Evolutionary conservation across 2,888 invertebrate genomes (phyloP), one percentile per base, ranked within the genome.

Genomic region (Bombyx huttoni): DNA sequence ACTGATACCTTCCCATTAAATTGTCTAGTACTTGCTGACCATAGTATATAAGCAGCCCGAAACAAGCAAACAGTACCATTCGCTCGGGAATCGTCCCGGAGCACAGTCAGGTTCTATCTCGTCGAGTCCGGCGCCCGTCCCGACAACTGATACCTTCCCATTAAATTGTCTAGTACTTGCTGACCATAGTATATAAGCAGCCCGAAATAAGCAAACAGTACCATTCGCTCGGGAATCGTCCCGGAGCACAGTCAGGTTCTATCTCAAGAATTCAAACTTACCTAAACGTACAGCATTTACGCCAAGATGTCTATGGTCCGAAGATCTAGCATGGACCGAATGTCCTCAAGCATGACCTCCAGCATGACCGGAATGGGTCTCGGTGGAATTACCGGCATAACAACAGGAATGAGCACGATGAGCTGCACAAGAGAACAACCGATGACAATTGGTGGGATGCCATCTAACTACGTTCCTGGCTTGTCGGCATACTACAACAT

Each of bases 331-430:
- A 85, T 86, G 81, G 89, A 89, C 74, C 81, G 87, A 61, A 88
- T 88, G 89, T 87, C 89, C 62, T 83, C 82, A 54, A 88, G 84
- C 71, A 89, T 85, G 86, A 89, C 84, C 51, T 89, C 89, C 53
- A 89, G 88, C 64, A 85, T 89, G 78, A 89, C 89, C 63, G 84
- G 88, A 51, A 89, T 89, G 87, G 87, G 89, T 47, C 75, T 89
- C 60, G 88, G 87, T 40, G 88, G 87, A 51, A 79, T 89, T 54
- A 81, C 87, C 55, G 87, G 85, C 53, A 63, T 89, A 33, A 83
- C 87, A 35, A 72, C 86, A 47, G 87, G 83, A 53, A 84, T 89
- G 72, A 83, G 82, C 56, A 78, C 83, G 14, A 68, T 89, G 54
- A 88, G 75, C 62, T 88, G 89, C 66, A 80, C 78, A 70, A 75